phyloP scores from a whole-genome alignment of 2,113 vertebrate species.

The Phoenicopterus ruber region DNA sequence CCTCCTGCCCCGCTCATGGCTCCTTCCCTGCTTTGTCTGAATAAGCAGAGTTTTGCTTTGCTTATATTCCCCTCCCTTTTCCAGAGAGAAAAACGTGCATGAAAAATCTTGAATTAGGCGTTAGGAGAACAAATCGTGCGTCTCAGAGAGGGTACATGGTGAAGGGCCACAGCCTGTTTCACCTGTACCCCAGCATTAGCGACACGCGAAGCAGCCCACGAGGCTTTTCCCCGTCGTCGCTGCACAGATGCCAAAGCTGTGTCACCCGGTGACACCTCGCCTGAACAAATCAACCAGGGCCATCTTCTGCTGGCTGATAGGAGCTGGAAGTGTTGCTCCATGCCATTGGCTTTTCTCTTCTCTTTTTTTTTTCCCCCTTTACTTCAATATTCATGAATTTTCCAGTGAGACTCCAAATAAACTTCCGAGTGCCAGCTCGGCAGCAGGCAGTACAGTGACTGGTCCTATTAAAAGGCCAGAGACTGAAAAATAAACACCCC shows the following conservation, averaged over 20 bases:
- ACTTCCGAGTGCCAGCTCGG: rapidly evolving
- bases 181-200: not conserved
- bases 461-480: not conserved
- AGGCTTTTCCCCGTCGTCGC: not conserved
- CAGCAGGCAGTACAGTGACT: not conserved
- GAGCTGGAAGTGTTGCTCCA: not conserved
- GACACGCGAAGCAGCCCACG: rapidly evolving
- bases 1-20: not conserved
- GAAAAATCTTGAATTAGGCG: not conserved
- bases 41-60: not conserved
- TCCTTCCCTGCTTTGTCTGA: not conserved
- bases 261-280: not conserved
- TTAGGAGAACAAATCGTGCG: not conserved
- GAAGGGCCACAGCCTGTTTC: not conserved
- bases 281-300: not conserved
- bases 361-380: too few species aligned
- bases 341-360: not conserved
- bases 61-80: not conserved
- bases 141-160: not conserved
- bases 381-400: not conserved
- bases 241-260: not conserved
- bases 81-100: not conserved
- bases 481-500: not conserved
- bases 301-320: not conserved
- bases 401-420: not conserved